Evolutionary conservation across 2,113 vertebrate species (phyloP), one percentile per base, ranked within the genome.

Genomic region (Eurystomus gularis): DNA sequence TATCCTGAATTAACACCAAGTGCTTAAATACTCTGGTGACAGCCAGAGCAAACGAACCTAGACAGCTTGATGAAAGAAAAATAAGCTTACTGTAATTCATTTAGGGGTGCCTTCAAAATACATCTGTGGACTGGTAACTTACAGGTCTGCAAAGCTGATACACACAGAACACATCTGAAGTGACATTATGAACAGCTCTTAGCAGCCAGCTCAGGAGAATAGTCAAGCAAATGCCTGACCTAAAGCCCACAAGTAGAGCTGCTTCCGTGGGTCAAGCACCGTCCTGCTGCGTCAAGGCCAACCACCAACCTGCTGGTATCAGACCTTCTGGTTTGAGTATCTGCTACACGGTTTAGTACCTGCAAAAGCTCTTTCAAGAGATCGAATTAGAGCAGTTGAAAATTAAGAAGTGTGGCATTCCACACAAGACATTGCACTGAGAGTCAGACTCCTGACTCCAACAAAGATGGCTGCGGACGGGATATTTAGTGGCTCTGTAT

Each of bases 61-160:
- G 87, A 77, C 87, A 94, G 71, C 37, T n/a, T 25, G 42, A 54
- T 33, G n/a, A n/a, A 15, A 77, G 51, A 62, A 75, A 88, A 86
- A 88, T 5, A 21, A 88, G 71, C 58, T 85, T 71, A 80, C 5
- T 81, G 73, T 82, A 95, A 94, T 88, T 88, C 76, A 54, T 87
- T 96, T 92, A 94, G 64, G 3, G 11, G 33, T 42, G 79, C 19
- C 82, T 93, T 81, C 35, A 71, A 88, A 88, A 81, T 48, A 90
- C 86, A 92, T 73, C 82, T 68, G n/a, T 86, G 93, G 75, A 70
- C 42, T 71, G 55, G 40, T 10, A 91, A 93, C 72, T 65, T n/a
- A 10, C 13, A 69, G 83, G 76, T 35, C 71, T 78, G 76, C 68
- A 86, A 70, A 94, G 93, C 82, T 78, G 88, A 76, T 13, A 13